Conservation (phyloP, 2,888 invertebrate species). For the Nymphalis c-album region DNA sequence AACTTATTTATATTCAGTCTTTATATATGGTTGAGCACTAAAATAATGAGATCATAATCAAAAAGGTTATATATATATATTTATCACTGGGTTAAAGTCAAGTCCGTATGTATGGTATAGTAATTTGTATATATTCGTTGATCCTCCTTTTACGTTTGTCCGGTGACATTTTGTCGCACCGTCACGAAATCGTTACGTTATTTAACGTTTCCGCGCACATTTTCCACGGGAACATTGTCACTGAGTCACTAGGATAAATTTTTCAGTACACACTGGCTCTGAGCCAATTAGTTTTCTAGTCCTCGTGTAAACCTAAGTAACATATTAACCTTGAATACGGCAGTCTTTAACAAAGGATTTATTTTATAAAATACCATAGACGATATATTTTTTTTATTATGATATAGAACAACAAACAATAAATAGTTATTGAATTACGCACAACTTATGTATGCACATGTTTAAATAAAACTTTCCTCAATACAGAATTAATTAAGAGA, state of each 20-base stretch:
- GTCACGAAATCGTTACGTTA: slow-evolving; percentile 52
- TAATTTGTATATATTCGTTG: slow-evolving; percentile 45
- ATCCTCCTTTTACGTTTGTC: slow-evolving; percentile 73
- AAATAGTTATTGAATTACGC: neutral
- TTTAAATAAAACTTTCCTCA: slow-evolving; percentile 25
- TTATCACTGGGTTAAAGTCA: slow-evolving; percentile 42
- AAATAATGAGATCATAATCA: slow-evolving; percentile 66
- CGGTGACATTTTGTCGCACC: slow-evolving; percentile 64
- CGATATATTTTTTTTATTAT: slow-evolving; percentile 3
- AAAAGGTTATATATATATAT: slow-evolving; percentile 15
- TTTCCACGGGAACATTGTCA: slow-evolving; percentile 52
- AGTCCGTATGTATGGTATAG: slow-evolving; percentile 50
- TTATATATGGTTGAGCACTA: slow-evolving; percentile 62
- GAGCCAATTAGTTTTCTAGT: slow-evolving; percentile 45
- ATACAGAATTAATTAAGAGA: slow-evolving; percentile 27
- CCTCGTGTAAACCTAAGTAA: slow-evolving; percentile 29
- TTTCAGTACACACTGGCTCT: slow-evolving; percentile 44
- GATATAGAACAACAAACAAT: slow-evolving; percentile 1
- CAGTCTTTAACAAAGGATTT: slow-evolving; percentile 38
- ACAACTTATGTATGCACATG: slow-evolving; percentile 25
- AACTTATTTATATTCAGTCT: slow-evolving; percentile 41
- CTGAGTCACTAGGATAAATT: slow-evolving; percentile 53
- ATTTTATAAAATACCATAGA: neutral
- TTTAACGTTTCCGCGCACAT: slow-evolving; percentile 46
- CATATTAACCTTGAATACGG: slow-evolving; percentile 40